Conservation (phyloP, 2,797 vertebrate species). For the Pempheris klunzingeri region DNA sequence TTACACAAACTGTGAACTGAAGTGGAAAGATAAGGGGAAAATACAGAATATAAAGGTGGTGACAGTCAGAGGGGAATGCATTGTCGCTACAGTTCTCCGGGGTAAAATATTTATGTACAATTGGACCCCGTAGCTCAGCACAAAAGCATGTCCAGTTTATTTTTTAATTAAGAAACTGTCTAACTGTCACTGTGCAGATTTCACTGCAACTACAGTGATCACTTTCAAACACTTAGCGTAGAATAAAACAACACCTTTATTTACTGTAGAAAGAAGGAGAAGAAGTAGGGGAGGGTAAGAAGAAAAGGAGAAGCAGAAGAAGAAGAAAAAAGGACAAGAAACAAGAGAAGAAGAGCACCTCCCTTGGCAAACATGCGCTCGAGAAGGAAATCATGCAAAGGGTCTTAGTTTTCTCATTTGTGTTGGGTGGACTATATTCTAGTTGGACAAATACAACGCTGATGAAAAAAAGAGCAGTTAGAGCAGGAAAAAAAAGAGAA, state of each 20-base stretch:
- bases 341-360: conserved; percentile 55
- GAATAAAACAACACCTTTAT: conserved; percentile 88
- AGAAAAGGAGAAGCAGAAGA: conserved; percentile 40
- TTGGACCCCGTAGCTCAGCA: conserved; percentile 36
- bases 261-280: conserved; percentile 80
- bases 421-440: conserved; percentile 41
- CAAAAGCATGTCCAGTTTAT: conserved; percentile 35
- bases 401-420: conserved; percentile 54
- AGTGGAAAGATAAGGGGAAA: conserved; percentile 89
- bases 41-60: conserved; percentile 93
- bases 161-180: conserved; percentile 38
- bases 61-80: conserved; percentile 81
- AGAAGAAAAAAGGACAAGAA: conserved; percentile 43
- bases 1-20: conserved; percentile 93
- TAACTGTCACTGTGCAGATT: conserved; percentile 60
- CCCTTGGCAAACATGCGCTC: conserved; percentile 79
- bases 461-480: conserved; percentile 35
- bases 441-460: conserved; percentile 48
- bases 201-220: conserved; percentile 23
- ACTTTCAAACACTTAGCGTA: conserved; percentile 24
- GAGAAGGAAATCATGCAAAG: conserved; percentile 79
- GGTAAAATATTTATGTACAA: conserved; percentile 43
- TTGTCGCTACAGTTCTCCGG: conserved; percentile 56
- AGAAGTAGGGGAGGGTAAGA: conserved; percentile 61
- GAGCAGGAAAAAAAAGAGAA: conserved; percentile 33